Base-by-base conservation (phyloP, 2,888 invertebrate genomes). In the Silvanus unidentatus region DNA sequence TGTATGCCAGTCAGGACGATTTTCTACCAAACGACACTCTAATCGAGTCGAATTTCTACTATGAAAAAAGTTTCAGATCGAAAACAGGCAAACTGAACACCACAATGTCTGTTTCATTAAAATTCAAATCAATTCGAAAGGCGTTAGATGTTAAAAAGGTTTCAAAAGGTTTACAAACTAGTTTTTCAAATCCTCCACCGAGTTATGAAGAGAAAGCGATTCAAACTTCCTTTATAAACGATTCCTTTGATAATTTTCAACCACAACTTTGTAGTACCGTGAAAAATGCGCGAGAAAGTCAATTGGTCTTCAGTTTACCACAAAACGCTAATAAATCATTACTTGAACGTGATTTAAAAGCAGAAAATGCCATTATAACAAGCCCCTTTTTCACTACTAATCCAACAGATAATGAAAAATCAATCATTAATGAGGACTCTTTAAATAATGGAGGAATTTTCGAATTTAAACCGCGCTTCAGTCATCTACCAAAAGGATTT, bases 401-500 rank as follows among this genome's bases (percentile, higher is more conserved):
- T n/a, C n/a, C n/a, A n/a, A n/a, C n/a, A n/a, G n/a, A n/a, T n/a
- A n/a, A n/a, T n/a, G n/a, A n/a, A n/a, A n/a, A n/a, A n/a, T n/a
- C n/a, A n/a, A n/a, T n/a, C n/a, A n/a, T n/a, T n/a, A n/a, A n/a
- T n/a, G n/a, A n/a, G n/a, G n/a, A n/a, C n/a, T n/a, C n/a, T n/a
- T n/a, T n/a, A n/a, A n/a, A n/a, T n/a, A n/a, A n/a, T n/a, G n/a
- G n/a, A n/a, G n/a, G n/a, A n/a, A n/a, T n/a, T n/a, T n/a, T n/a
- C n/a, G n/a, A n/a, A n/a, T n/a, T n/a, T n/a, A n/a, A n/a, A n/a
- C n/a, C n/a, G 22, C 22, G 80, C 56, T 65, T 65, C n/a, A 64
- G 69, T 16, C 78, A 77, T 64, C 51, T 80, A 27, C 80, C 80
- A 1, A 80, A 80, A 75, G 80, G 81, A 10, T 69, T 79, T 69